These are phyloP conservation scores for Cyprinodon diabolis DNA, from an alignment of 2,797 vertebrate species.

Conservation along the genomic window DNA sequence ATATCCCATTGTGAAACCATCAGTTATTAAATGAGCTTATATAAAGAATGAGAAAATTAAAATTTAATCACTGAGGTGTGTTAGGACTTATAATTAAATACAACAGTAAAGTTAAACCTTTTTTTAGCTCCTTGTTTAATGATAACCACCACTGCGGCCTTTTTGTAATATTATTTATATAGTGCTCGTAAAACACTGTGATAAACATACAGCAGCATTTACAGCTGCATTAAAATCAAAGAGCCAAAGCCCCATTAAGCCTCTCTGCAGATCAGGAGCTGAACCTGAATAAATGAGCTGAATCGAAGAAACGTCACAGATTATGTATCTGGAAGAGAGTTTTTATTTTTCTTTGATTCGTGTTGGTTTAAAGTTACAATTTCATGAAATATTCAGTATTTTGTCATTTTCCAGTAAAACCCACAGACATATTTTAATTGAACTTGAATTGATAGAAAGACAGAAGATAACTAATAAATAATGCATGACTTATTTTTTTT, in stretches of 20 bases:
- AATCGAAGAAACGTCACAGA: conserved; percentile 30
- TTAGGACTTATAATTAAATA: conserved; percentile 23
- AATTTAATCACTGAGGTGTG: conserved; percentile 28
- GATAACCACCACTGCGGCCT: conserved; percentile 7
- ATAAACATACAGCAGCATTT: conserved; percentile 36
- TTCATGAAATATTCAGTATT: background rate
- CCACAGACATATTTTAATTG: background rate
- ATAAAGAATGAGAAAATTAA: conserved; percentile 36
- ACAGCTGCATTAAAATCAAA: conserved; percentile 33
- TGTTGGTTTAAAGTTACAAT: conserved; percentile 8
- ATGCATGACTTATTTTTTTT: conserved; percentile 37
- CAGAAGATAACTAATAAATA: too few relatives aligned
- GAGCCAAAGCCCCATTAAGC: conserved; percentile 12
- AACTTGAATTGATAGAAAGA: too few relatives aligned
- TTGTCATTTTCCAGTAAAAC: background rate
- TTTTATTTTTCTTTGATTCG: conserved; percentile 44
- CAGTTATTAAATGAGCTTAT: conserved; percentile 34
- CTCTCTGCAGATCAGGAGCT: conserved; percentile 18
- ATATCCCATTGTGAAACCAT: conserved; percentile 8
- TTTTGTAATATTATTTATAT: conserved; percentile 25
- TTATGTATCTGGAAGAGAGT: conserved; percentile 35
- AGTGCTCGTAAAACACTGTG: conserved; percentile 51
- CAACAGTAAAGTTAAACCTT: conserved; percentile 6
- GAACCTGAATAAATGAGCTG: conserved; percentile 15
- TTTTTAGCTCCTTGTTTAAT: conserved; percentile 30